These are phyloP conservation scores for Hecatera dysodea DNA, from an alignment of 2,888 invertebrate species.

Conservation along the genomic window DNA sequence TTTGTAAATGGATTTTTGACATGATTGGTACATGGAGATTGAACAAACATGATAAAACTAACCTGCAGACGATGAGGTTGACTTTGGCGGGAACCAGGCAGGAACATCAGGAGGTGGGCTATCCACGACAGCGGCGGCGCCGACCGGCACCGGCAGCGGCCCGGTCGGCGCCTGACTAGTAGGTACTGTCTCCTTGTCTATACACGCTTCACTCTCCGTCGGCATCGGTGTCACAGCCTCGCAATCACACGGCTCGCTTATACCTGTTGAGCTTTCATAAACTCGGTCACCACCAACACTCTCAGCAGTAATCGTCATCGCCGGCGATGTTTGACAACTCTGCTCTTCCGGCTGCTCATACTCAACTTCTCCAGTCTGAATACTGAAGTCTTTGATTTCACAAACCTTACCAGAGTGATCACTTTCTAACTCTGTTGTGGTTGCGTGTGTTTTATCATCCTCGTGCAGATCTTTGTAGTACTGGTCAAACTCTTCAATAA, in stretches of 20 bases:
- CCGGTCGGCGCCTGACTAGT: conserved; percentile 72
- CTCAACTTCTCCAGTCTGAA: conserved; percentile 40
- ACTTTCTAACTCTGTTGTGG: conserved; percentile 61
- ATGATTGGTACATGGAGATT: neutral
- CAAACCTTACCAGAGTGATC: conserved; percentile 47
- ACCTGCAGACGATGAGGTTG: conserved; percentile 68
- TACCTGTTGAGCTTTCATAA: conserved; percentile 19
- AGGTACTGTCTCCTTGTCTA: conserved; percentile 41
- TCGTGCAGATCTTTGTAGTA: conserved; percentile 81
- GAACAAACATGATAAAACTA: conserved; percentile 24
- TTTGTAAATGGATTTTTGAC: too few species aligned
- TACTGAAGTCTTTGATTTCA: conserved; percentile 64
- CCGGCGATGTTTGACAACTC: conserved; percentile 44
- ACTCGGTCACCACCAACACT: neutral
- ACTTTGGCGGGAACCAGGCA: conserved; percentile 64
- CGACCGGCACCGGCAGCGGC: conserved; percentile 82
- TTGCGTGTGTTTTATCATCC: conserved; percentile 67
- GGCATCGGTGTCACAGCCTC: conserved; percentile 23
- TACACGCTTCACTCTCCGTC: conserved; percentile 13
- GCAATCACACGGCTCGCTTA: conserved; percentile 36
- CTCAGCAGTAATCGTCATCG: conserved; percentile 43
- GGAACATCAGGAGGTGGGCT: conserved; percentile 60
- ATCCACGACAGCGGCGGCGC: conserved; percentile 73
- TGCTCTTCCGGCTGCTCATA: conserved; percentile 37
- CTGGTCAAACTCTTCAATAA: conserved; percentile 86